These are phyloP conservation scores for Podotricha telesiphe DNA, from an alignment of 2,888 invertebrate species.

Conservation along the genomic window DNA sequence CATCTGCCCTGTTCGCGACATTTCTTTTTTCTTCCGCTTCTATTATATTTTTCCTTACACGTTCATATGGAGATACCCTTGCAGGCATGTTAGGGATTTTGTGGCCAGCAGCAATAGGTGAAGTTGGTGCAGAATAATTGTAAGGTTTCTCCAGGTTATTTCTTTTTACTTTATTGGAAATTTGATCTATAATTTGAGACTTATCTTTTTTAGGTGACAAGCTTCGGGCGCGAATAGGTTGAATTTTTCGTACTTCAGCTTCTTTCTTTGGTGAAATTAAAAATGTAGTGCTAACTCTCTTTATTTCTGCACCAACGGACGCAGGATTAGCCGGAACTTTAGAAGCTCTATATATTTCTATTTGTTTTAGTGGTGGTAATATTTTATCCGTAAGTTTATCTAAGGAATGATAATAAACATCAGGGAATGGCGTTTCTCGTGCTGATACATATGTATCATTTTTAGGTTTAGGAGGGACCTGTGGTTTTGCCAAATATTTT, in stretches of 20 bases:
- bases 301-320: constrained; percentile 78
- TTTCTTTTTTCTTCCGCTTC: constrained; percentile 72
- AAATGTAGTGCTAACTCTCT: constrained; percentile 75
- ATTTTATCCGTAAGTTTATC: constrained; percentile 68
- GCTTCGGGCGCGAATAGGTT: constrained; percentile 74
- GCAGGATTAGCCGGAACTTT: constrained; percentile 61
- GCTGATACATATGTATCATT: constrained; percentile 52
- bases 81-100: constrained; percentile 75
- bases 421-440: constrained; percentile 54
- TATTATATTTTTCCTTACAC: constrained; percentile 68
- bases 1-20: constrained; percentile 58
- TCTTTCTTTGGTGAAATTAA: constrained; percentile 78
- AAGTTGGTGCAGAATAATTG: constrained; percentile 77
- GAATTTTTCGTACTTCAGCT: constrained; percentile 74
- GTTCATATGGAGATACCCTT: constrained; percentile 73
- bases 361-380: constrained; percentile 59
- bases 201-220: constrained; percentile 66
- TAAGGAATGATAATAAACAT: constrained; percentile 76
- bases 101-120: constrained; percentile 66
- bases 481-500: constrained; percentile 58
- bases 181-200: constrained; percentile 34
- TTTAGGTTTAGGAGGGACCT: constrained; percentile 58
- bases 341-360: constrained; percentile 67
- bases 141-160: constrained; percentile 56
- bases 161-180: constrained; percentile 36